Evolutionary conservation across 2,797 vertebrate genomes (phyloP), one percentile per base, ranked within the genome.

Genomic region (Ibycter americanus): DNA sequence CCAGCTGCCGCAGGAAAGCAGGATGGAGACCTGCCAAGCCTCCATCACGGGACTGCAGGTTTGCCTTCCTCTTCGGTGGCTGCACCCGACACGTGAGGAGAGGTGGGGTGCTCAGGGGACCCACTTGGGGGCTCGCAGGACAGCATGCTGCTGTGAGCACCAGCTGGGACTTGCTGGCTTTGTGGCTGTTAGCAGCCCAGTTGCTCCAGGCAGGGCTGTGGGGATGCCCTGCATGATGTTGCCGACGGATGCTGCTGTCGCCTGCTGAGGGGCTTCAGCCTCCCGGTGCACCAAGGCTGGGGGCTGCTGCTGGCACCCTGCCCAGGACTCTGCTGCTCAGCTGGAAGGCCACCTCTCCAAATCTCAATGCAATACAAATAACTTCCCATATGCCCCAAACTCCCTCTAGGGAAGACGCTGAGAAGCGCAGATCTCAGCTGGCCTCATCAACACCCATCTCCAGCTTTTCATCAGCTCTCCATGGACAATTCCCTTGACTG

Each of bases 331-430:
- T 44, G 67, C 38, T 18, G 40, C 76, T 58, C 6, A 7, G 12
- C 32, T 13, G 49, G 25, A 15, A 23, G 40, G 59, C 66, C 52
- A 20, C 32, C 58, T 17, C 44, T 19, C 31, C n/a, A 56, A 20
- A 42, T 14, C 59, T 20, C 61, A 3, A 1, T 5, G 44, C n/a
- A 31, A 49, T 2, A 18, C 56, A 4, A 54, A 5, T 3, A 20
- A 2, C 42, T 4, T 3, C 59, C 49, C 4, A 0, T 0, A 3
- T 1, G n/a, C 40, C 67, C 68, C 34, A 3, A 29, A 20, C 23
- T 46, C 36, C 47, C 52, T 15, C 18, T 12, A 9, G 68, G 58
- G 52, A 62, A 38, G 59, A 70, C 2, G 20, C 77, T 8, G 61
- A 29, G 70, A 23, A 40, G 34, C 13, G 3, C 47, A 11, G 70